Evolutionary conservation across 1,140 invertebrate species (phyloP), one percentile per base, ranked within the genome.

Genomic region (Drosophila truncata): DNA sequence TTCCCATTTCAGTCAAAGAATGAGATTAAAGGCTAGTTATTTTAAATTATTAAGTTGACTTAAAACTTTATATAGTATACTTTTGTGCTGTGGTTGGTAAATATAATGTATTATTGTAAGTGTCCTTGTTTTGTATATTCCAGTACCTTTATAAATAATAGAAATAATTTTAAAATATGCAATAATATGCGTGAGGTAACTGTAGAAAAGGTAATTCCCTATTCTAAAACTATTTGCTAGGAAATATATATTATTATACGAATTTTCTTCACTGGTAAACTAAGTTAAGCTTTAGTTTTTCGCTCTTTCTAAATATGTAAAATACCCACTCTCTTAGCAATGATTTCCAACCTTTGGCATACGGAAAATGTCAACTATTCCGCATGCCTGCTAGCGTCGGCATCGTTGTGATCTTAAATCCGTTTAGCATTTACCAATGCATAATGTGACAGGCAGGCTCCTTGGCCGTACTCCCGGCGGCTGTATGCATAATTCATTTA

Each of bases 401-500:
- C 46, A 23, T 37, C 49, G 18, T 41, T 41, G 14, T 20, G 37
- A 46, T 54, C 23, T 44, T 46, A 41, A 70, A 39, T 71, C 33
- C 31, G 18, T 58, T 71, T 37, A 70, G 23, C 65, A 46, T 71
- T 71, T 58, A 31, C 33, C 37, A 58, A 70, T 57, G 49, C 39
- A 70, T 71, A 71, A 70, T 71, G 64, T 31, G 64, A 10, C 47
- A 57, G 37, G 31, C 39, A 31, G 33, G 46, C 50, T 25, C 8
- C 64, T 33, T 54, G 33, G 31, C 46, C 37, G 25, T 35, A 50
- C 57, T 27, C 44, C 23, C 33, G 42, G 64, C 39, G 18, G 31
- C 18, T 23, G 50, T 44, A 87, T 87, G 76, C 85, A 87, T 87
- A 80, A 87, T 87, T 82, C 83, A 87, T 87, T 82, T 80, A 44